Evolutionary conservation across 2,888 invertebrate species (phyloP), one percentile per base, ranked within the genome.

Genomic region (Scaptomyza reducta): DNA sequence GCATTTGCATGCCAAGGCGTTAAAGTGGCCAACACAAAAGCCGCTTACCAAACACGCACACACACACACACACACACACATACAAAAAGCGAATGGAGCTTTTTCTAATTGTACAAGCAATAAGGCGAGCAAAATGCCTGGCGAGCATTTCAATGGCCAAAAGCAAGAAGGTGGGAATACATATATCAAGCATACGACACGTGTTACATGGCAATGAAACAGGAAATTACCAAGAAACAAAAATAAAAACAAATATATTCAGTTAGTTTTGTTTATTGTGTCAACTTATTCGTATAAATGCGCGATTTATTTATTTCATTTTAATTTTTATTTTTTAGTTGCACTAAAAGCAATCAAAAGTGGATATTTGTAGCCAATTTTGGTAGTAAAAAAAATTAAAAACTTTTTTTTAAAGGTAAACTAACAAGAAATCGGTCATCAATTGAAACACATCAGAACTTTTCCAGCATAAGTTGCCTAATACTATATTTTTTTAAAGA

Each of bases 1-100:
- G 61, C 49, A 72, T 72, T 72, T 72, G 72, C 71, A 74, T 71
- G 53, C 42, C 60, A 61, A 67, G 74, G 61, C 68, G 65, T 45
- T 64, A 9, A 50, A 49, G 31, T 55, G 65, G 11, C 40, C 33
- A 41, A 45, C 56, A 46, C 50, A 66, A 66, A 42, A 50, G 65
- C 65, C 33, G 69, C 71, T 68, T 53, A 64, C 51, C 41, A 49
- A 51, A 54, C 50, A 33, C 7, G 22, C 5, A 10, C 29, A 47
- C 47, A 54, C 50, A 33, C 22, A 44, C 6, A 6, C 31, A 31
- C 9, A 31, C 31, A 31, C 10, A 29, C 10, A 10, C 10, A 10
- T 14, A 47, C 31, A n/a, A 1, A n/a, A 58, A 71, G 22, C 41
- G 49, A 49, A 65, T 53, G 50, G 60, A 40, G 31, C 46, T 38